Evolutionary conservation across 2,113 vertebrate genomes (phyloP).

Genomic region (Onychorhynchus coronatus): DNA sequence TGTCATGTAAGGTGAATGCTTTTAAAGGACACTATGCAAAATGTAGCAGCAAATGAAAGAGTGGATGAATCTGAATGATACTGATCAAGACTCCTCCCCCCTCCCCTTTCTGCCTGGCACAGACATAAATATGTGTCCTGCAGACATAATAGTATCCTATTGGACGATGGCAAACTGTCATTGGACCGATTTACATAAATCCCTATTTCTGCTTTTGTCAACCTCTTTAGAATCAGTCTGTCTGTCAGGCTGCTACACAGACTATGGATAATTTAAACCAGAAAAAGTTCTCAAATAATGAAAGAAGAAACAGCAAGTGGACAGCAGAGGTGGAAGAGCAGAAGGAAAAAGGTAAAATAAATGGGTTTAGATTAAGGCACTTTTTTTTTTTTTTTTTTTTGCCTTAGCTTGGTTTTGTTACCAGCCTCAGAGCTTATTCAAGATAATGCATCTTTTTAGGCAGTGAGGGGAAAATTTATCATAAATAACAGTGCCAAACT

Average conservation of each 20-base stretch:
- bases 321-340: constrained; percentile 72
- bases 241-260: constrained; percentile 68
- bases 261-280: constrained; percentile 57
- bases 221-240: constrained; percentile 68
- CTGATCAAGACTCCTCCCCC: neutral
- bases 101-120: neutral
- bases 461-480: neutral
- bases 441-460: neutral
- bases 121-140: neutral
- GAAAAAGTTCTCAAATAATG: constrained; percentile 65
- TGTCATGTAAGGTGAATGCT: neutral
- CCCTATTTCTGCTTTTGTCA: constrained; percentile 7
- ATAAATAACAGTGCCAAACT: neutral
- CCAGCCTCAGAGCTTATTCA: neutral
- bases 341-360: constrained; percentile 73
- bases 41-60: neutral
- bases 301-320: constrained; percentile 70
- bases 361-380: neutral
- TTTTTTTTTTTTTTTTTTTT: neutral
- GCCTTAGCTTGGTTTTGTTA: neutral
- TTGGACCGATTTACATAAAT: neutral
- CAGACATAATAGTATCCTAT: neutral
- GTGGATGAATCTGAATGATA: neutral
- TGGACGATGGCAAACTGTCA: neutral
- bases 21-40: neutral